Base-by-base conservation (phyloP, 2,888 invertebrate genomes). In the Stenchaetothrips biformis region DNA sequence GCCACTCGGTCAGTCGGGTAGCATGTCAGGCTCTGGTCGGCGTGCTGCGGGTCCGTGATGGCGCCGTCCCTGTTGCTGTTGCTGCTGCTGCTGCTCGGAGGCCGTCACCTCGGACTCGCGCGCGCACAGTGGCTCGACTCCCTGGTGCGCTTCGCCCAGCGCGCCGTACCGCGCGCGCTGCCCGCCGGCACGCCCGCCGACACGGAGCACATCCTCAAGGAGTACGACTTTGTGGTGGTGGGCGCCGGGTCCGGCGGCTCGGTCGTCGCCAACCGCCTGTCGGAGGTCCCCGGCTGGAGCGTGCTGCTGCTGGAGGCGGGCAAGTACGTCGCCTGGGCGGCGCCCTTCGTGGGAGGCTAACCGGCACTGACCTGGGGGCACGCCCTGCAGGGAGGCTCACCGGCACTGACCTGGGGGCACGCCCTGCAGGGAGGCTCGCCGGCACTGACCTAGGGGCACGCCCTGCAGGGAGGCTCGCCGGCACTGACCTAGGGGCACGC, bases 181-280 rank as follows among this genome's bases (percentile, higher is more conserved):
- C 79, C 81, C 11, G 53, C 49, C 7, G 83, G 83, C 49, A 83
- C 82, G 47, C 82, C 83, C 7, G 79, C 78, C 18, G 84, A 84
- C 81, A 82, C 83, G 59, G 78, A 79, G 27, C 77, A 53, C 37
- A 82, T 84, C 62, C 79, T 80, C 16, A 82, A 81, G 67, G 82
- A 83, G 77, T 84, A 84, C 81, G 85, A 85, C 79, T 89, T 89
- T 83, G 88, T 90, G 53, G 85, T 89, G 16, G 86, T 90, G 0
- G 90, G 90, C 0, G 90, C 89, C 0, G 90, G 90, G 0, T 88
- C 90, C 2, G 89, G 90, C 0, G 90, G 88, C 2, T 88, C 89
- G 81, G 89, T 89, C 9, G 84, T 89, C 18, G 89, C 89, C 4
- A 86, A 89, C 7, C 86, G 90, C 7, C 86, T 90, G 13, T 88